phyloP scores from a whole-genome alignment of 1,140 invertebrate genomes.

The Drosophila paulistorum region DNA sequence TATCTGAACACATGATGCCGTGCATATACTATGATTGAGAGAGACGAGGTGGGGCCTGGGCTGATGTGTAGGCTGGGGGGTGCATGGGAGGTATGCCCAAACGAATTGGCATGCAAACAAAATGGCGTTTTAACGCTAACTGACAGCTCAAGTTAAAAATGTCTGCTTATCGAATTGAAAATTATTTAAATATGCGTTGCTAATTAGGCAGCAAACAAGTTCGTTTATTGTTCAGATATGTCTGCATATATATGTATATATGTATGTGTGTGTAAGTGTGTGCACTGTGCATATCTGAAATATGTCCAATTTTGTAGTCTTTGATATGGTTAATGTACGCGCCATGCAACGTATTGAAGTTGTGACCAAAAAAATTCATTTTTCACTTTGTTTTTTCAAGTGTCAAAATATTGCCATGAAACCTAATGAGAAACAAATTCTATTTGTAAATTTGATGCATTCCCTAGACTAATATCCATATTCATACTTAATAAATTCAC shows the following conservation, averaged over 20 bases:
- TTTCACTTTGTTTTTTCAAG: background rate
- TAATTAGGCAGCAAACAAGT: slow-evolving; percentile 80
- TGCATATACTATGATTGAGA: no score
- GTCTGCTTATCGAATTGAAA: slow-evolving; percentile 82
- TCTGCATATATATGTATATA: no score
- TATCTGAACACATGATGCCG: slow-evolving; percentile 30
- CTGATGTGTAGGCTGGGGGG: no score
- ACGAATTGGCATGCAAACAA: slow-evolving; percentile 66
- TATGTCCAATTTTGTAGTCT: slow-evolving; percentile 11
- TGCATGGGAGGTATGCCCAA: background rate
- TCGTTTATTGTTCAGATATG: slow-evolving; percentile 35
- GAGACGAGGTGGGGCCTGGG: no score
- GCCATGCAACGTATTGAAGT: no score
- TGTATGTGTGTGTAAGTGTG: no score
- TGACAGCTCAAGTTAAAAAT: slow-evolving; percentile 82
- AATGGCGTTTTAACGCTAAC: slow-evolving; percentile 78
- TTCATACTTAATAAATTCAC: slow-evolving; percentile 11
- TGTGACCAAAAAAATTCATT: no score
- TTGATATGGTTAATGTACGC: background rate
- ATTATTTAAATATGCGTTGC: slow-evolving; percentile 82
- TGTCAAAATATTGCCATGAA: no score
- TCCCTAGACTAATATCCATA: background rate
- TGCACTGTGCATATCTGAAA: background rate
- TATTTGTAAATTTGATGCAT: background rate
- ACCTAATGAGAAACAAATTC: background rate